These are phyloP conservation scores for Ceratina australensis DNA, from an alignment of 1,140 invertebrate genomes.

Conservation along the genomic window DNA sequence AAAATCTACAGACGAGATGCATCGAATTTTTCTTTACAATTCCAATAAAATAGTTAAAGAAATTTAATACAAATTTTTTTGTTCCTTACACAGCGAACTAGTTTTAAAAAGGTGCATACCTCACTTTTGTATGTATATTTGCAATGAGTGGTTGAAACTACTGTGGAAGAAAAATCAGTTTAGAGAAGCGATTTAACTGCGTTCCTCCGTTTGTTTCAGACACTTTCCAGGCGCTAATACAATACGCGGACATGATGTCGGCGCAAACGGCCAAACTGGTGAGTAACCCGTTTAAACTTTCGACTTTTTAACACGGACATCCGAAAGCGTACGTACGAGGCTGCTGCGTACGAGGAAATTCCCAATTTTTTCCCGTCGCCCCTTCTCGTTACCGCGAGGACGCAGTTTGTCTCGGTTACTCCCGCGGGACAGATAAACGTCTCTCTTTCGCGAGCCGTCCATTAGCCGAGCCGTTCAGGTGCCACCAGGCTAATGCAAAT, in stretches of 20 bases:
- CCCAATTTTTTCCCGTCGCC: no score
- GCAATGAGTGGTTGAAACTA: no score
- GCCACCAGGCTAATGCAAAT: constrained; percentile 41
- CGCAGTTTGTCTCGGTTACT: constrained; percentile 22
- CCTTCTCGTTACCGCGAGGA: neutral
- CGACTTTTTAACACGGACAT: neutral
- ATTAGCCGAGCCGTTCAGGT: constrained; percentile 23
- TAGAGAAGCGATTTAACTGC: neutral
- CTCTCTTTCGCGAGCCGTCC: constrained; percentile 45
- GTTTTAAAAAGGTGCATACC: no score
- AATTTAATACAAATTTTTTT: no score
- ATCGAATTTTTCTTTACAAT: no score
- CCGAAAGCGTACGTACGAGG: no score
- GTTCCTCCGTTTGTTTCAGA: constrained; percentile 84
- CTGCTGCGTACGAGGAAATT: no score
- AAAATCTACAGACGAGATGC: no score
- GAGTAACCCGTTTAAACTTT: constrained; percentile 78
- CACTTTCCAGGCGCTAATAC: constrained; percentile 99
- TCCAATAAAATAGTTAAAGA: no score
- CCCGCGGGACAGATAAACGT: constrained; percentile 51
- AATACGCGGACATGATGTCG: constrained; percentile 97
- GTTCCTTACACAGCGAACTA: no score
- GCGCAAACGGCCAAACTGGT: constrained; percentile 97
- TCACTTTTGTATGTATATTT: no score
- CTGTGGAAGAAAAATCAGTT: no score